These are phyloP conservation scores for Heterochromis multidens DNA, from an alignment of 2,113 vertebrate species.

Conservation along the genomic window DNA sequence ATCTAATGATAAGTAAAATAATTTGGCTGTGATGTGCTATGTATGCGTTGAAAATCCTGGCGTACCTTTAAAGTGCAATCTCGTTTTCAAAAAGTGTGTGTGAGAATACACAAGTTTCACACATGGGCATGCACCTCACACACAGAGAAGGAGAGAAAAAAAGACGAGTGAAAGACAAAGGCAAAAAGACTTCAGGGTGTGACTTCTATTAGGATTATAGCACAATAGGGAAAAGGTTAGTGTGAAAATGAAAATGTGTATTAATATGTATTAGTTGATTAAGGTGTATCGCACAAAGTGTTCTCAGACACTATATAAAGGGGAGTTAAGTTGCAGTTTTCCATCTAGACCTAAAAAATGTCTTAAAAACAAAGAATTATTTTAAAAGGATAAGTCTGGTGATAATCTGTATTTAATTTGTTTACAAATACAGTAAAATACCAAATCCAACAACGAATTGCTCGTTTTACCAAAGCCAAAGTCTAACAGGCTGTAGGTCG, in stretches of 20 bases:
- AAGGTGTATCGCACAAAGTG: neutral
- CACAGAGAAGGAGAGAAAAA: neutral
- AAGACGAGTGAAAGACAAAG: neutral
- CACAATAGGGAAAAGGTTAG: constrained; percentile 45
- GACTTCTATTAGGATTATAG: constrained; percentile 22
- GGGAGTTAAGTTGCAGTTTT: neutral
- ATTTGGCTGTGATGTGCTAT: neutral
- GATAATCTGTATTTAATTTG: neutral
- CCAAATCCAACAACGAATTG: neutral
- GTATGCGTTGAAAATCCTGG: constrained; percentile 30
- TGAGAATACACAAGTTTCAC: constrained; percentile 10
- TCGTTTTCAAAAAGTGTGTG: constrained; percentile 1
- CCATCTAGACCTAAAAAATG: neutral
- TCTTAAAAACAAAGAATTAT: neutral
- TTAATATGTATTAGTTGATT: neutral
- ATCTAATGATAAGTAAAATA: neutral
- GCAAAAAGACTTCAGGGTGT: neutral
- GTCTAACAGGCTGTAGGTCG: neutral
- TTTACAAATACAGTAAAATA: neutral
- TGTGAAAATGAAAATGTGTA: constrained; percentile 28
- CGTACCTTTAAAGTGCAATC: constrained; percentile 43
- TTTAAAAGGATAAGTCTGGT: neutral
- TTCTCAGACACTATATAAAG: neutral
- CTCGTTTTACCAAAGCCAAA: neutral
- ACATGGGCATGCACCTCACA: constrained; percentile 39